These are phyloP conservation scores for Cheirogaleus medius DNA, from an alignment of 2,113 vertebrate species.

Conservation along the genomic window DNA sequence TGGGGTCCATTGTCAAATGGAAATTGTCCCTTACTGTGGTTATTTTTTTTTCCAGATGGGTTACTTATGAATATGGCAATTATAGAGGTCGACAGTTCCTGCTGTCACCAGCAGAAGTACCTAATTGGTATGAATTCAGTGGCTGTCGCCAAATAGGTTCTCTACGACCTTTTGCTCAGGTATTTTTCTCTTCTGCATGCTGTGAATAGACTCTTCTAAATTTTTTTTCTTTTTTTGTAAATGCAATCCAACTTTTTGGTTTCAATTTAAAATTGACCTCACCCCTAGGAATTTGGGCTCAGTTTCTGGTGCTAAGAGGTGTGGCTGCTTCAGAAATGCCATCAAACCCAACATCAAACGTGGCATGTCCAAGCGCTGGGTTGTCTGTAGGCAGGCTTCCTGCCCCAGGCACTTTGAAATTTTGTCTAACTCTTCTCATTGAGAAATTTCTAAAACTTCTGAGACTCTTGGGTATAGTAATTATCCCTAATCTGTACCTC, in stretches of 20 bases:
- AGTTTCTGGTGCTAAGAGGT: not conserved
- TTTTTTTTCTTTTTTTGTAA: not conserved
- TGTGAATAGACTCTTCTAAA: not conserved
- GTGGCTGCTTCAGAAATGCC: not conserved
- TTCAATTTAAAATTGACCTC: not conserved
- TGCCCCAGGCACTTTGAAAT: not conserved
- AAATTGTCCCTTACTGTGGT: not conserved
- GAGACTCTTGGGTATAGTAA: too few species aligned
- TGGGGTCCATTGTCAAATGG: not conserved
- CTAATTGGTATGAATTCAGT: conserved; percentile 87
- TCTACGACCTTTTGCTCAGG: conserved; percentile 93
- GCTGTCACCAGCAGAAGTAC: conserved; percentile 87
- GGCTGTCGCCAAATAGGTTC: conserved; percentile 92
- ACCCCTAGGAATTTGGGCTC: not conserved
- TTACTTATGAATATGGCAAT: conserved; percentile 91
- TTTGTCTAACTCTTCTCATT: not conserved
- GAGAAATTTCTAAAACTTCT: not conserved
- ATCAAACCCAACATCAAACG: not conserved
- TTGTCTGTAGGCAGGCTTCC: not conserved
- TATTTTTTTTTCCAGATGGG: conserved; percentile 86
- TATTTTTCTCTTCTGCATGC: conserved; percentile 68
- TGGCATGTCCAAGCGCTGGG: not conserved
- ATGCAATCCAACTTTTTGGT: not conserved
- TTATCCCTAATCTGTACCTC: not conserved
- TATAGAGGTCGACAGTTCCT: conserved; percentile 93